Evolutionary conservation across 2,888 invertebrate species (phyloP), one percentile per base, ranked within the genome.

Genomic region (Tipula vernalis): DNA sequence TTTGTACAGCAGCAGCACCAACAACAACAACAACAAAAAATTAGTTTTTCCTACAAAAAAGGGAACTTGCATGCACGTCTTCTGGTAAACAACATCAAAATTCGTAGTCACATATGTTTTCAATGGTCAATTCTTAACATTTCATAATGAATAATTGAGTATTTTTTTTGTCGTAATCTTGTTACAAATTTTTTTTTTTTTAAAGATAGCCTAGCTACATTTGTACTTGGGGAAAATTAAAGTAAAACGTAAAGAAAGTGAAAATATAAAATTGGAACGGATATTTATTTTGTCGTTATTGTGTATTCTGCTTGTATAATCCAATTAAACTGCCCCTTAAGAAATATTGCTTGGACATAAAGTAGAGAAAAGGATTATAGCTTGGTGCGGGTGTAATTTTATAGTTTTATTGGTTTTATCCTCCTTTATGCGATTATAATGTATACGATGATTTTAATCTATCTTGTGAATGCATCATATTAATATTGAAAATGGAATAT

Each of bases 61-160:
- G 10, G 71, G 18, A 71, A 71, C 71, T 71, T 71, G 71, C 3
- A 71, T 71, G 71, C 71, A 71, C 71, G 71, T 71, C 28, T 71
- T 71, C 71, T 71, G 71, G 71, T 71, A 71, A 71, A 71, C 71
- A 71, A 71, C 71, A 71, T 71, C 71, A 71, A 71, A 71, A 71
- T 71, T 71, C 71, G 71, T 10, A 71, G 71, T 71, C 71, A 71
- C 71, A 71, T 71, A 71, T 71, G 71, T 71, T 71, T 71, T 71
- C 71, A 71, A 71, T 71, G 71, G 71, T 71, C 71, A 71, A 71
- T 71, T 71, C 71, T 71, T 71, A 71, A 71, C 71, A 71, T 71
- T 28, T 71, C 71, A 71, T 71, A 71, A 71, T 71, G 71, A 71
- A 71, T 71, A 71, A 71, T 71, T 71, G 71, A 71, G 28, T 71